Percentiles rank a stretch among this genome's conserved stretches.
Evolutionary conservation across 1,140 invertebrate species (phyloP).

Genomic region (Lepidurus couesii): DNA sequence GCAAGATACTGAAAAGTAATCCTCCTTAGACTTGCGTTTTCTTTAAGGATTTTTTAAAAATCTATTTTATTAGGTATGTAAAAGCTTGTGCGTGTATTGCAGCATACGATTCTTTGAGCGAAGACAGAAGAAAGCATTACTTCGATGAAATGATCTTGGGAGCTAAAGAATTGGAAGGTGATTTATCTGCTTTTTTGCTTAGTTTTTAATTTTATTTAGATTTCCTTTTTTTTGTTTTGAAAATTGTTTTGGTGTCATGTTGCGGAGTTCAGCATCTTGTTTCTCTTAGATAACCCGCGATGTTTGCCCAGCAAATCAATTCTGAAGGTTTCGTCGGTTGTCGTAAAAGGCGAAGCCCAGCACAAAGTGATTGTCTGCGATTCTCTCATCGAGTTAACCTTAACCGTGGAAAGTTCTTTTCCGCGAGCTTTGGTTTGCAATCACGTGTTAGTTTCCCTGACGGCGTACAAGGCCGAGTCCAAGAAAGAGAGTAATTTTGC

Average conservation of each 20-base stretch:
- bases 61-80: constrained; percentile 40
- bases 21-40: neutral
- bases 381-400: constrained; percentile 52
- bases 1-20: constrained; percentile 56
- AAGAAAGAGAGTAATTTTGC: neutral
- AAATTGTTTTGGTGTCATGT: neutral
- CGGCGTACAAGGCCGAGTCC: neutral
- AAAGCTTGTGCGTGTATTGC: constrained; percentile 65
- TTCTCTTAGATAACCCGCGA: constrained; percentile 13
- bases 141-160: constrained; percentile 45
- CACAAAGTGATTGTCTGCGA: constrained; percentile 53
- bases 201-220: constrained; percentile 23
- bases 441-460: constrained; percentile 21
- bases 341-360: neutral
- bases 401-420: constrained; percentile 54
- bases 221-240: constrained; percentile 18
- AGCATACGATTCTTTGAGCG: constrained; percentile 53
- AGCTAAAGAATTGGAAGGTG: constrained; percentile 42
- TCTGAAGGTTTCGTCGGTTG: neutral
- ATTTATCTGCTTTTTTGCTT: neutral
- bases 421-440: constrained; percentile 52
- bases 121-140: constrained; percentile 43
- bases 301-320: neutral
- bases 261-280: constrained; percentile 31
- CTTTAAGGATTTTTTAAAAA: no score